These are phyloP conservation scores for Pygoscelis adeliae DNA, from an alignment of 2,113 vertebrate species.

Conservation along the genomic window DNA sequence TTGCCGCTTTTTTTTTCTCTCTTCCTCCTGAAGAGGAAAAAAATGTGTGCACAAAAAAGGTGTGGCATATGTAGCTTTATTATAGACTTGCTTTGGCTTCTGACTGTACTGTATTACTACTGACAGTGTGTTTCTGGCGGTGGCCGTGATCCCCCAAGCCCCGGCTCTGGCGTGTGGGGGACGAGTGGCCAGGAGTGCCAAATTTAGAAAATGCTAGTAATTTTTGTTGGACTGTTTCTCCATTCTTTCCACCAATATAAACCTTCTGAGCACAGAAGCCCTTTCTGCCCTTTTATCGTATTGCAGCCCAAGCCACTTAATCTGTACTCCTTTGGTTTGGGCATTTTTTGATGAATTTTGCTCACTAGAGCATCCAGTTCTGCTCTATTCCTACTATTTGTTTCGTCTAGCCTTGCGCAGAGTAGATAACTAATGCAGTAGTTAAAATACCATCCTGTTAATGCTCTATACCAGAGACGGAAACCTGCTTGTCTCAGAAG, in stretches of 20 bases:
- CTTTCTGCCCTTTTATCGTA: not conserved
- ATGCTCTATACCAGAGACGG: not conserved
- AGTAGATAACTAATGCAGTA: not conserved
- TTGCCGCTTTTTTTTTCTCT: rapidly evolving
- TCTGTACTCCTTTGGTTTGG: not conserved
- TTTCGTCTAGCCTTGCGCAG: slow-evolving; percentile 22
- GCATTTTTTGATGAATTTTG: not conserved
- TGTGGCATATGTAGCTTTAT: not conserved
- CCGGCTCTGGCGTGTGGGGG: not conserved
- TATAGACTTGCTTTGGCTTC: not conserved
- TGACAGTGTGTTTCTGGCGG: not conserved
- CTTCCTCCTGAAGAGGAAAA: not conserved
- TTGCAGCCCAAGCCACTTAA: not conserved
- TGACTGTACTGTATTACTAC: not conserved
- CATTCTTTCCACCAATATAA: not conserved
- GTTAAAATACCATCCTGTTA: not conserved
- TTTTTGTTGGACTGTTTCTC: not conserved
- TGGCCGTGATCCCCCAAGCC: not conserved
- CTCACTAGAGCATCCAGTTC: not conserved
- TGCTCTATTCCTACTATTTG: not conserved
- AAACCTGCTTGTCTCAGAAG: not conserved
- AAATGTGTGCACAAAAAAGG: too few relatives aligned
- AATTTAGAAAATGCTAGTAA: not conserved
- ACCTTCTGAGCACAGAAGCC: not conserved
- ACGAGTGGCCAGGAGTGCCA: not conserved